Evolutionary conservation across 2,888 invertebrate species (phyloP).

Genomic region (Alloplasta piceator): DNA sequence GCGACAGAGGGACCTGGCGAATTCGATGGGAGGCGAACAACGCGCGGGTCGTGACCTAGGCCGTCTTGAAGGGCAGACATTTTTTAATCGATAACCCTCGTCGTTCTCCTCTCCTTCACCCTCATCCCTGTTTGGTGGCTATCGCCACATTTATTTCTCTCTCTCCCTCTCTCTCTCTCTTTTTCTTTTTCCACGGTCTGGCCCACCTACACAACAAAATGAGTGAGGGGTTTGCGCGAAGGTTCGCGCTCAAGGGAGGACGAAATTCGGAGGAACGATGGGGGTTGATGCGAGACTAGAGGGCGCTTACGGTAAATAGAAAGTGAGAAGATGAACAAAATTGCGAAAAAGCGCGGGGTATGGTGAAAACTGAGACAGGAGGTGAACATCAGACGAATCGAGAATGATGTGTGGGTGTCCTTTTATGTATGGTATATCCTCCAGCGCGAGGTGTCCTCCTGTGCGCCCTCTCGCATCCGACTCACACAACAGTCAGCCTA

Average conservation of each 20-base stretch:
- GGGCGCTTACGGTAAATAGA: slow-evolving; percentile 59
- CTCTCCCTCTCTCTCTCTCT: slow-evolving; percentile 44
- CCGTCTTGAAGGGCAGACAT: slow-evolving; percentile 84
- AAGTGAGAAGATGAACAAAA: slow-evolving; percentile 34
- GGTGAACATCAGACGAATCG: slow-evolving; percentile 10
- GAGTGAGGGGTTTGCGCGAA: slow-evolving; percentile 19
- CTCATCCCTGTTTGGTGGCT: slow-evolving; percentile 69
- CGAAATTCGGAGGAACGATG: slow-evolving; percentile 59
- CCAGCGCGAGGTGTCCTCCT: slow-evolving; percentile 31
- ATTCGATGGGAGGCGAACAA: slow-evolving; percentile 75
- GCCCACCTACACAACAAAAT: slow-evolving; percentile 44
- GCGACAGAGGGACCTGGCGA: slow-evolving; percentile 36
- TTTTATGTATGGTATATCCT: slow-evolving; percentile 34
- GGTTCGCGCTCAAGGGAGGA: slow-evolving; percentile 61
- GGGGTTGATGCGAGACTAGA: slow-evolving; percentile 71
- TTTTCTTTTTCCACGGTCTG: slow-evolving; percentile 33
- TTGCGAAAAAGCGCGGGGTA: slow-evolving; percentile 4
- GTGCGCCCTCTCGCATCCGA: slow-evolving; percentile 49
- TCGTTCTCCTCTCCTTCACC: slow-evolving; percentile 63
- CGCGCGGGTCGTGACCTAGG: slow-evolving; percentile 82
- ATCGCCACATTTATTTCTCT: slow-evolving; percentile 29
- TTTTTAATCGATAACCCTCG: slow-evolving; percentile 83
- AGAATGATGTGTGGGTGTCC: background rate
- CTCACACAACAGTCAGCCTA: slow-evolving; percentile 75
- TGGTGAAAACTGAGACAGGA: slow-evolving; percentile 2